Base-by-base conservation (phyloP, 2,113 vertebrate species). In the Falco punctatus region DNA sequence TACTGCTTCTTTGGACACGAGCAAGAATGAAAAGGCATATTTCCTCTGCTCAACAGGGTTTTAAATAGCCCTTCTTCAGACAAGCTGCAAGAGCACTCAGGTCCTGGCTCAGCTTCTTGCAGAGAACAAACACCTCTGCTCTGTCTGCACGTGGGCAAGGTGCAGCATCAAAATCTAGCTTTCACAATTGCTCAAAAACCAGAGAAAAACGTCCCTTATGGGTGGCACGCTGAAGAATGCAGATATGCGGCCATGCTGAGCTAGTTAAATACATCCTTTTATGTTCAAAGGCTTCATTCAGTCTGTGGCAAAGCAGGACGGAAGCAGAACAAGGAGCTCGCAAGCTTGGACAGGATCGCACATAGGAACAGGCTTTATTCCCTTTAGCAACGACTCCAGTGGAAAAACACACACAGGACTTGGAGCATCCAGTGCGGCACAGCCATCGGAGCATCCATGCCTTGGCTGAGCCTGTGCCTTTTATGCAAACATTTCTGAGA, bases 261-360 rank as follows among this genome's bases (percentile, higher is more conserved):
- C 81, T 88, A 48, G 70, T 97, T 96, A 88, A n/a, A 94, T 20
- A 3, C 48, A 92, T 85, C 84, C 66, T 91, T 90, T 91, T 54
- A 75, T 67, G 90, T 96, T 97, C 90, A 96, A 97, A 97, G 92
- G 1, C 74, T 30, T 64, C 81, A 19, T 42, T 88, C 33, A 72
- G 84, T 65, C 84, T 93, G 96, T 2, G 32, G 91, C 81, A 30
- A 35, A 83, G 83, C 92, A 59, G 91, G 94, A 94, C 26, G 54
- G 96, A 92, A 90, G 94, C 86, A 15, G 74, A 92, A 18, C 5
- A 1, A 92, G 87, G 62, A 94, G 92, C 96, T 94, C 16, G 61
- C 96, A 95, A 72, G 90, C 90, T 96, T 94, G 93, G 94, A 65
- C 93, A 86, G 90, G 92, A 94, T 69, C 8, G 2, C 70, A 72